Evolutionary conservation across 1,140 invertebrate genomes (phyloP).

Genomic region (Alviniconcha marisindica): DNA sequence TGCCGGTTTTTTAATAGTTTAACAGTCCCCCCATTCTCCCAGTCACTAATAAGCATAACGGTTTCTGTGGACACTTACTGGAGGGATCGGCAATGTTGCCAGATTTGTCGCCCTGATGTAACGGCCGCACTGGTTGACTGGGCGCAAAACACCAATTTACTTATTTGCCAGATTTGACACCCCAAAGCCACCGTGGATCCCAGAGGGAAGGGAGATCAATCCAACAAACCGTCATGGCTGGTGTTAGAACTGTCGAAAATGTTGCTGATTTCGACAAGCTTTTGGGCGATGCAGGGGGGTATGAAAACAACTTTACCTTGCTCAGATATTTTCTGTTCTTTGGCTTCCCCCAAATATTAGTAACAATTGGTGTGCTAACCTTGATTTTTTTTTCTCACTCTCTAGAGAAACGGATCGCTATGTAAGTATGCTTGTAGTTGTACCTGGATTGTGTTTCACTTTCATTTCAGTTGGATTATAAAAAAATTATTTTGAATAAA

Average conservation of each 20-base stretch:
- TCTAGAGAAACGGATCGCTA: neutral
- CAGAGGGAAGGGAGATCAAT: slow-evolving; percentile 6
- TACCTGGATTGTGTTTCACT: neutral
- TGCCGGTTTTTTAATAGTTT: neutral
- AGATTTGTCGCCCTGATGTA: too few species aligned
- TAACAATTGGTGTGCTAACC: neutral
- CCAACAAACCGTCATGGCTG: slow-evolving; percentile 24
- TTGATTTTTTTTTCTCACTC: neutral
- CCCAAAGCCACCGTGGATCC: neutral
- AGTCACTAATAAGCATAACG: neutral
- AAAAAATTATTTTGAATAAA: neutral
- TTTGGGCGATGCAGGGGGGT: slow-evolving; percentile 38
- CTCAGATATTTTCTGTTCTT: neutral
- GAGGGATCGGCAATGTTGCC: too few species aligned
- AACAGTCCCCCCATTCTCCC: neutral
- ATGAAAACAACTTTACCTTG: neutral
- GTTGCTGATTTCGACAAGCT: slow-evolving; percentile 42
- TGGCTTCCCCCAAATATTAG: neutral
- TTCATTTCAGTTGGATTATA: neutral
- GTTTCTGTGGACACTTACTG: too few species aligned
- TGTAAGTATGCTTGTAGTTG: neutral
- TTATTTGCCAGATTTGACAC: too few species aligned
- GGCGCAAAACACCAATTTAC: too few species aligned
- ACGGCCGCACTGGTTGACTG: too few species aligned
- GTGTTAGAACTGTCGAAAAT: slow-evolving; percentile 35